These are phyloP conservation scores for Colinus virginianus DNA, from an alignment of 2,113 vertebrate genomes.

Conservation along the genomic window DNA sequence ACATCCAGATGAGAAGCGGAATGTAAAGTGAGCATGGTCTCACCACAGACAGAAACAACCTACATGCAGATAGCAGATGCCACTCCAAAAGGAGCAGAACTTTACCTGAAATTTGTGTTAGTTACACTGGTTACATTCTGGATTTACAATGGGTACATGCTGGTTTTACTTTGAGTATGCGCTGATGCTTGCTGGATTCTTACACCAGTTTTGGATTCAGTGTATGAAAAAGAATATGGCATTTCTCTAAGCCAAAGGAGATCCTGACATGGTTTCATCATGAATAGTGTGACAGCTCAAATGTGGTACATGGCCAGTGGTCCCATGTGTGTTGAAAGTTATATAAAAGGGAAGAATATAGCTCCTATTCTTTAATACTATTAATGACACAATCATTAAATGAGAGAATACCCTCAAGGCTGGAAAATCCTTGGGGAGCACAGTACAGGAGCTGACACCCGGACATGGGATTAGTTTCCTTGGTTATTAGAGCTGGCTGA, in stretches of 20 bases:
- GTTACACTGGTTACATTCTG: not conserved
- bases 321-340: not conserved
- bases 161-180: not conserved
- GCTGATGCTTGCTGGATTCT: not conserved
- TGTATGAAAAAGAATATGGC: not conserved
- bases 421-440: not conserved
- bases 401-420: not conserved
- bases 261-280: not conserved
- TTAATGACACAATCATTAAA: slow-evolving; percentile 40
- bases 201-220: not conserved
- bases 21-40: not conserved
- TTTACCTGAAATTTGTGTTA: not conserved
- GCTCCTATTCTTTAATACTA: not conserved
- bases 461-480: slow-evolving; percentile 3
- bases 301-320: not conserved
- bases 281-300: not conserved
- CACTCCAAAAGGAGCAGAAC: not conserved
- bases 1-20: not conserved
- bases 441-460: not conserved
- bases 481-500: slow-evolving; percentile 18
- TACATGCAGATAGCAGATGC: not conserved
- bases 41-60: not conserved
- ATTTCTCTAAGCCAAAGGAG: slow-evolving; percentile 21
- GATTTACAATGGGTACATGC: not conserved
- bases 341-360: not conserved